Evolutionary conservation across 2,888 invertebrate genomes (phyloP).

Genomic region (Bembecia ichneumoniformis): DNA sequence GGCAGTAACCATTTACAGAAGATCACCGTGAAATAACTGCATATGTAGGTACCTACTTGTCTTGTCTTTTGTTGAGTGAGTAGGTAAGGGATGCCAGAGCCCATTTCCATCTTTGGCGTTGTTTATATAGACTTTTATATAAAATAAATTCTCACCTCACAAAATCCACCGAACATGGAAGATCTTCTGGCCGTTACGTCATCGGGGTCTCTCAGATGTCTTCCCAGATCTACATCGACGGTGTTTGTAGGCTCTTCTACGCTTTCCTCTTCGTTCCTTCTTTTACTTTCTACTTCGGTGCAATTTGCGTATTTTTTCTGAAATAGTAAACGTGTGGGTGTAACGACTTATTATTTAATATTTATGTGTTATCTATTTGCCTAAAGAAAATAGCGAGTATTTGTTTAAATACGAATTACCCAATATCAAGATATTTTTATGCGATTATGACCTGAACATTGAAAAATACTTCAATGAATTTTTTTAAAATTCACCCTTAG

Average conservation of each 20-base stretch:
- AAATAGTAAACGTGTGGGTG: background rate
- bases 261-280: constrained; percentile 8
- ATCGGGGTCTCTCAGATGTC: constrained; percentile 50
- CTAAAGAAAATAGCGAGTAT: background rate
- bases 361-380: background rate
- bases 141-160: constrained; percentile 40
- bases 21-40: too few relatives aligned
- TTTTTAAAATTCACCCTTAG: too few relatives aligned
- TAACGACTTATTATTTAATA: too few relatives aligned
- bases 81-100: too few relatives aligned
- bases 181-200: constrained; percentile 53
- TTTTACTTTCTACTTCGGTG: constrained; percentile 44
- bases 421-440: too few relatives aligned
- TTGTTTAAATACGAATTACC: too few relatives aligned
- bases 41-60: too few relatives aligned
- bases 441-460: too few relatives aligned
- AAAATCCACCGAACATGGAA: constrained; percentile 49
- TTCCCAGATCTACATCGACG: constrained; percentile 42
- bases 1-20: background rate
- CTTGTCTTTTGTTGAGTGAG: too few relatives aligned
- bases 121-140: too few relatives aligned
- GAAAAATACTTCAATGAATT: too few relatives aligned
- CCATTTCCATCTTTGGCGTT: too few relatives aligned
- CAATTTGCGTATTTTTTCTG: constrained; percentile 64
- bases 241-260: constrained; percentile 10